Conservation (phyloP, 2,888 invertebrate species). For the Drepana falcataria region DNA sequence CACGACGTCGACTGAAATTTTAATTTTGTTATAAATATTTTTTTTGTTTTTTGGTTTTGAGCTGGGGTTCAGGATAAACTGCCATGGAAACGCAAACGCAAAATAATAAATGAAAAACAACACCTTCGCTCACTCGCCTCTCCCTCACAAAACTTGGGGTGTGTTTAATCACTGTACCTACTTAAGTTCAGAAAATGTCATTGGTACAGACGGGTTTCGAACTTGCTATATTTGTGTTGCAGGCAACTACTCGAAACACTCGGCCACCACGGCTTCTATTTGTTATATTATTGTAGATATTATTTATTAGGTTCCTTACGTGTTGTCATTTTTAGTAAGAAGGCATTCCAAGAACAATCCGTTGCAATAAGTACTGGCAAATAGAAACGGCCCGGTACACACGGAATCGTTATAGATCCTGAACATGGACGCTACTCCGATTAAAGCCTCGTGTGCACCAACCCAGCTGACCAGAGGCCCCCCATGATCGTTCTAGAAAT, state of each 20-base stretch:
- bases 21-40: not conserved
- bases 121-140: no score
- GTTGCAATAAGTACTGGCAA: conserved; percentile 45
- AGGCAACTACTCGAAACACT: no score
- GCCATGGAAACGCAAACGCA: no score
- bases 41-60: not conserved
- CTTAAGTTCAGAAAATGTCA: no score
- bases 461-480: conserved; percentile 46
- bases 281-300: no score
- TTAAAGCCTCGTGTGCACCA: conserved; percentile 29
- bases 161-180: no score
- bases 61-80: no score
- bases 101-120: no score
- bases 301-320: conserved; percentile 4
- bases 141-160: no score
- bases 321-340: conserved; percentile 10
- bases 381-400: conserved; percentile 45
- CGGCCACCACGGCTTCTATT: no score
- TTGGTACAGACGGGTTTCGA: no score
- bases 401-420: conserved; percentile 17
- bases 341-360: conserved; percentile 41
- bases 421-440: conserved; percentile 50
- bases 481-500: conserved; percentile 50
- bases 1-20: conserved; percentile 7
- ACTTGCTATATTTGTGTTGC: no score